phyloP scores from a whole-genome alignment of 1,140 invertebrate genomes.

The Meloidogyne floridensis region DNA sequence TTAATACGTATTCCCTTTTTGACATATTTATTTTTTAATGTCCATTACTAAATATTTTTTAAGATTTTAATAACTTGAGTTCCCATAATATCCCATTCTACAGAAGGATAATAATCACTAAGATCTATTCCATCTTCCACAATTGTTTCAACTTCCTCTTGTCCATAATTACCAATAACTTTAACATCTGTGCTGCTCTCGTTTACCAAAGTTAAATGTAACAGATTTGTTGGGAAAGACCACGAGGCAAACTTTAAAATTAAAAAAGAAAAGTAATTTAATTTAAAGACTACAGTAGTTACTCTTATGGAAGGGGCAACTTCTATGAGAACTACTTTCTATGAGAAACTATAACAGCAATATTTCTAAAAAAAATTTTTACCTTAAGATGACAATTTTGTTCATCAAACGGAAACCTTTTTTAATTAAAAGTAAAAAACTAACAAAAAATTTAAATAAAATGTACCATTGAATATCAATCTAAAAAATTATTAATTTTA shows the following conservation, averaged over 20 bases:
- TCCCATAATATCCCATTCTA: slow-evolving; percentile 97
- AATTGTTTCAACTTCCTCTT: slow-evolving; percentile 58
- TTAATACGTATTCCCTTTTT: no score
- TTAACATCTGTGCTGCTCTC: slow-evolving; percentile 38
- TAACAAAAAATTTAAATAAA: slow-evolving; percentile 5
- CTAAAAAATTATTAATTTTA: slow-evolving; percentile 25
- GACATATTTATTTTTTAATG: no score
- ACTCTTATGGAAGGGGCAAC: no score
- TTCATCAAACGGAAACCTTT: slow-evolving; percentile 77
- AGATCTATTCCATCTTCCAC: slow-evolving; percentile 63
- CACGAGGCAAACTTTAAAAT: slow-evolving; percentile 87
- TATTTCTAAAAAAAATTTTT: slow-evolving; percentile 13
- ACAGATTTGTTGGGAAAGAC: slow-evolving; percentile 79
- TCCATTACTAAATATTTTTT: no score
- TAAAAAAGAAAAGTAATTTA: background rate
- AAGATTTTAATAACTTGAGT: background rate
- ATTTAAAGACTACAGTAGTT: no score
- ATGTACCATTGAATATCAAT: slow-evolving; percentile 83
- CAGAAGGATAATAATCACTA: slow-evolving; percentile 90
- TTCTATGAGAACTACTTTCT: no score
- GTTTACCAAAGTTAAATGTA: slow-evolving; percentile 54
- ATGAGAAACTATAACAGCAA: background rate
- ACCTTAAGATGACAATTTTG: slow-evolving; percentile 66
- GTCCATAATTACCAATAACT: slow-evolving; percentile 55
- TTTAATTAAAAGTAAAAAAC: slow-evolving; percentile 34